Evolutionary conservation across 2,797 vertebrate species (phyloP).

Genomic region (Limnodromus scolopaceus): DNA sequence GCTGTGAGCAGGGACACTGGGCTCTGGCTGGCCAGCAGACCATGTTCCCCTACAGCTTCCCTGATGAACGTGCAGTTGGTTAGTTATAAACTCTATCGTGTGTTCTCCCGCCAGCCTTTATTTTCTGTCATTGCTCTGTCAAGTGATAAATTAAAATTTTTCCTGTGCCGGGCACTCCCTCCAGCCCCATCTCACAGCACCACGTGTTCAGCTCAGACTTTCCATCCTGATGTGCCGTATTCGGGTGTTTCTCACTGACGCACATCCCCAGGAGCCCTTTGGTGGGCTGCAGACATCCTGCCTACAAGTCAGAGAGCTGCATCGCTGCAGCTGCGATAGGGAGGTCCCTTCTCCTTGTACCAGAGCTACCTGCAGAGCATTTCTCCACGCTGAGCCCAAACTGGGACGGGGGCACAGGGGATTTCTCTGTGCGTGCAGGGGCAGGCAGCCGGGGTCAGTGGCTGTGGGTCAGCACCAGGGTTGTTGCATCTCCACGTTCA

Average conservation of each 20-base stretch:
- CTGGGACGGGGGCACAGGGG: neutral
- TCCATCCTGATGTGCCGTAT: neutral
- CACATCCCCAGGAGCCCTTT: neutral
- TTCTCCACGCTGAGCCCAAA: rapidly evolving
- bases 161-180: neutral
- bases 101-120: neutral
- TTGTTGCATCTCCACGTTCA: neutral
- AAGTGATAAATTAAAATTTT: neutral
- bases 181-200: neutral
- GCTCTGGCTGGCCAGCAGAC: neutral
- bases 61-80: rapidly evolving
- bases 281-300: neutral
- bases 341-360: rapidly evolving
- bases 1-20: neutral
- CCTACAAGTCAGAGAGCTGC: rapidly evolving
- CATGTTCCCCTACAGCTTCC: neutral
- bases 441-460: neutral
- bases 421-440: neutral
- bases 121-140: neutral
- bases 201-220: neutral
- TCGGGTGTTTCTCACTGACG: neutral
- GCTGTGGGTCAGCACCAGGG: rapidly evolving
- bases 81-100: neutral
- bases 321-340: neutral
- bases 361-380: neutral